These are phyloP conservation scores for Tympanuchus pallidicinctus DNA, from an alignment of 2,113 vertebrate species.

Conservation along the genomic window DNA sequence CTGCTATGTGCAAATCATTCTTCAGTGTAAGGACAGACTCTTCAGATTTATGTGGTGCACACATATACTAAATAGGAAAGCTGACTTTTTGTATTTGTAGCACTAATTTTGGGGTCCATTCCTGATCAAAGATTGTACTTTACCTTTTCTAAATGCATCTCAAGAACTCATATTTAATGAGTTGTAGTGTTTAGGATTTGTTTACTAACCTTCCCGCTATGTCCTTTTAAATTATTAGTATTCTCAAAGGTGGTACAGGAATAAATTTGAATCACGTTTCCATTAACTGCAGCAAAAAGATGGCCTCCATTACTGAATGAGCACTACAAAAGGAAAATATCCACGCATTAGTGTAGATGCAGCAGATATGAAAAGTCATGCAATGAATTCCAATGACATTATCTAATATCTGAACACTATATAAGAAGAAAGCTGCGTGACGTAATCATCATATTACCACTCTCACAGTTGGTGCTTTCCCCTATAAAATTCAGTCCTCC, in stretches of 20 bases:
- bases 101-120: neutral
- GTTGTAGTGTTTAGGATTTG: neutral
- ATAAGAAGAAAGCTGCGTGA: neutral
- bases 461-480: conserved; percentile 1
- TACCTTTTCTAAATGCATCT: neutral
- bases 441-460: neutral
- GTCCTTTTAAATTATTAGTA: conserved; percentile 89
- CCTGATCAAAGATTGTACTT: conserved; percentile 1
- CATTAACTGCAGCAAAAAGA: conserved; percentile 91
- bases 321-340: conserved; percentile 80
- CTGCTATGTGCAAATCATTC: neutral
- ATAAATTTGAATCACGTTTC: conserved; percentile 93
- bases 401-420: neutral
- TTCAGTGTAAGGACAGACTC: neutral
- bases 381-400: neutral
- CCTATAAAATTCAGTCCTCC: neutral
- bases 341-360: neutral
- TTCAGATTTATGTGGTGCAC: neutral
- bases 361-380: neutral
- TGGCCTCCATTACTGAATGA: conserved; percentile 93
- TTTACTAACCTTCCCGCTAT: conserved; percentile 90
- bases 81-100: neutral
- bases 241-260: conserved; percentile 89
- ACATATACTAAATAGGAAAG: neutral
- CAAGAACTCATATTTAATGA: neutral